Percentiles rank a stretch among this genome's conserved stretches.
These are phyloP conservation scores for Parnassius smintheus DNA, from an alignment of 2,888 invertebrate species.

Conservation along the genomic window DNA sequence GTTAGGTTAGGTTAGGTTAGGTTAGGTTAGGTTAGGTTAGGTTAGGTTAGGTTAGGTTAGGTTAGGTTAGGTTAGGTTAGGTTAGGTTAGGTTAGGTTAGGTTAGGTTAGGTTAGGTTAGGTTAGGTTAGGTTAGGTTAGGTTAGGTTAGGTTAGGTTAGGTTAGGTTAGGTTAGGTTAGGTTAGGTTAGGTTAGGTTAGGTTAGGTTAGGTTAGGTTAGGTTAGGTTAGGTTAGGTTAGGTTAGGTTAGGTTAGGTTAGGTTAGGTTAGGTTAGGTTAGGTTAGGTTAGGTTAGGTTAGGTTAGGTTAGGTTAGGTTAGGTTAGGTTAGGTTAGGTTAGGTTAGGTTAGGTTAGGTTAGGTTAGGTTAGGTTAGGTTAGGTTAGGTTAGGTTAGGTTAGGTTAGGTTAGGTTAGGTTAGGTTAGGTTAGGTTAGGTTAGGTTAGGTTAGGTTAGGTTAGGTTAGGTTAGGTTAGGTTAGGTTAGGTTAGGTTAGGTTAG, in stretches of 20 bases:
- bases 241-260: constrained; percentile 19
- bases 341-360: not conserved
- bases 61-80: constrained; percentile 1
- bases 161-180: constrained; percentile 27
- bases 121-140: constrained; percentile 28
- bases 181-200: constrained; percentile 26
- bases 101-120: constrained; percentile 28
- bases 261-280: constrained; percentile 22
- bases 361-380: constrained; percentile 1
- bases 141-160: constrained; percentile 27
- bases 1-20: not conserved
- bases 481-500: constrained; percentile 25
- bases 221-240: constrained; percentile 20
- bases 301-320: constrained; percentile 26
- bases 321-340: constrained; percentile 1
- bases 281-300: constrained; percentile 26
- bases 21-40: not conserved
- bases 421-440: constrained; percentile 27
- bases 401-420: constrained; percentile 26
- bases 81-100: constrained; percentile 23
- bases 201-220: not conserved
- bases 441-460: constrained; percentile 27
- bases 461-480: constrained; percentile 19
- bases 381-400: constrained; percentile 30
- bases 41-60: constrained; percentile 15